Conservation (phyloP, 2,113 vertebrate genomes). For the Peromyscus californicus region DNA sequence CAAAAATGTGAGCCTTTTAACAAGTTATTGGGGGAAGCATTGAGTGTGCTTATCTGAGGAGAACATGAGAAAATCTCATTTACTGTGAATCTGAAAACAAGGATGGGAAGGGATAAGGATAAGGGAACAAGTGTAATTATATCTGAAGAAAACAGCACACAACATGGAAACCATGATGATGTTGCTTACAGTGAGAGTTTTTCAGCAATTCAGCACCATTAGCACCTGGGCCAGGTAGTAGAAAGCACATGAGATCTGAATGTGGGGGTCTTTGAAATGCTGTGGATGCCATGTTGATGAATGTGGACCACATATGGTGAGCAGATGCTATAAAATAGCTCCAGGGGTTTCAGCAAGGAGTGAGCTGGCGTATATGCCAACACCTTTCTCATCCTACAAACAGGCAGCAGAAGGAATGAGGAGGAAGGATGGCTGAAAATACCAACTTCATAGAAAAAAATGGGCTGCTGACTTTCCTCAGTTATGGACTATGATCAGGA, state of each 20-base stretch:
- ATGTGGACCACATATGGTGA: neutral
- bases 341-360: neutral
- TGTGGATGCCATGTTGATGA: neutral
- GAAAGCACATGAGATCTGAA: neutral
- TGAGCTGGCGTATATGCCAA: neutral
- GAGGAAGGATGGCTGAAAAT: neutral
- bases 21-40: neutral
- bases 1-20: neutral
- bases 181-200: neutral
- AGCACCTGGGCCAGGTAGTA: neutral
- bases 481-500: neutral
- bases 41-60: neutral
- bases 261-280: neutral
- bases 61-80: neutral
- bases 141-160: neutral
- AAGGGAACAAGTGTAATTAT: neutral
- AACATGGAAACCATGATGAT: neutral
- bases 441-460: neutral
- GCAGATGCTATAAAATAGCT: neutral
- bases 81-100: neutral
- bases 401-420: neutral
- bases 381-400: neutral
- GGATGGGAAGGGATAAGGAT: neutral
- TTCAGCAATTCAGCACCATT: rapidly evolving
- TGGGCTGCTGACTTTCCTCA: neutral